phyloP scores from a whole-genome alignment of 2,888 invertebrate genomes.

The Cheilosia impressa region DNA sequence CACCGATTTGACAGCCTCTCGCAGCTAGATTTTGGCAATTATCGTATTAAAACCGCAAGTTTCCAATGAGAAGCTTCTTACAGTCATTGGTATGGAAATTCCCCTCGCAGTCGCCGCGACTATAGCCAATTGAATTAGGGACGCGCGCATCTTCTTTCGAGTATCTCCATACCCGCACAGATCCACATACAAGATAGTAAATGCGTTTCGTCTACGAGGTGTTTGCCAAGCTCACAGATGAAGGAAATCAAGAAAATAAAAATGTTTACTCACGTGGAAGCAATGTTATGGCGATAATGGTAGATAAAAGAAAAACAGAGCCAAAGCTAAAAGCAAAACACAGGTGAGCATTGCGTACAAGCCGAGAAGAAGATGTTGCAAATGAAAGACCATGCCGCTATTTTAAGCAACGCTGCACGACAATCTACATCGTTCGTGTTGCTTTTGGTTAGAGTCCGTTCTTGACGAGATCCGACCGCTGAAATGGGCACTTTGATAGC shows the following conservation, averaged over 20 bases:
- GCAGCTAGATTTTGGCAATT: slow-evolving; percentile 22
- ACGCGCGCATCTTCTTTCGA: slow-evolving; percentile 20
- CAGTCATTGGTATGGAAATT: slow-evolving; percentile 10
- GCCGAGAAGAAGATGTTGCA: not conserved
- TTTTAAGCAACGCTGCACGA: slow-evolving; percentile 30
- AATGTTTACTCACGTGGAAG: slow-evolving; percentile 51
- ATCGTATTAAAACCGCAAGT: not conserved
- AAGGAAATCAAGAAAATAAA: slow-evolving; percentile 8
- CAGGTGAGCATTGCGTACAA: slow-evolving; percentile 30
- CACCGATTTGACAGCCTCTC: slow-evolving; percentile 22
- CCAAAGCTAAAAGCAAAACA: slow-evolving; percentile 18
- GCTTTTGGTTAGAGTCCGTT: not conserved
- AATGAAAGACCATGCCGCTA: slow-evolving; percentile 28
- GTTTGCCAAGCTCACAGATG: slow-evolving; percentile 12
- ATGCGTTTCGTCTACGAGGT: not conserved
- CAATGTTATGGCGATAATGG: slow-evolving; percentile 38
- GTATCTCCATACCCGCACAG: not conserved
- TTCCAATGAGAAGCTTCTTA: not conserved
- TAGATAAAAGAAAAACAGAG: slow-evolving; percentile 26
- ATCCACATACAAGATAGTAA: not conserved
- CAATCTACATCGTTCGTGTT: slow-evolving; percentile 28
- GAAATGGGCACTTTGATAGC: slow-evolving; percentile 21
- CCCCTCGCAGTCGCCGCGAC: not conserved
- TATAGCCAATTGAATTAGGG: slow-evolving; percentile 15
- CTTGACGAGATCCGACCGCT: not conserved